Percentiles rank a stretch among this genome's conserved stretches.
phyloP scores from a whole-genome alignment of 1,140 invertebrate species.

The Chlorops oryzae region DNA sequence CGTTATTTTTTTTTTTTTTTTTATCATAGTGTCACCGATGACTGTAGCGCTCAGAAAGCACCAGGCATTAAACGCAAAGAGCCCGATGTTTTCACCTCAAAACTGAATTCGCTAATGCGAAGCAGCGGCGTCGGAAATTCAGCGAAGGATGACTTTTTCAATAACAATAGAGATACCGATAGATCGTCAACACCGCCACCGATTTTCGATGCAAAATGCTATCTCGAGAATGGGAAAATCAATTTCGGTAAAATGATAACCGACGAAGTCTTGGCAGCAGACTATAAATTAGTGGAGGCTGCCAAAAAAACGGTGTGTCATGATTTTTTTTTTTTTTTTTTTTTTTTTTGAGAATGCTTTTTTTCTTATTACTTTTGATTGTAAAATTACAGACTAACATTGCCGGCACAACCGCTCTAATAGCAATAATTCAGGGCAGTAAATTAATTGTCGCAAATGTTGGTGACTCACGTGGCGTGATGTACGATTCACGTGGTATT shows the following conservation, averaged over 20 bases:
- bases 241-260: conserved; percentile 75
- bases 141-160: conserved; percentile 33
- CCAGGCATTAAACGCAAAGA: conserved; percentile 10
- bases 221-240: conserved; percentile 65
- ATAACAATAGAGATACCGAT: conserved; percentile 35
- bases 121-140: conserved; percentile 18
- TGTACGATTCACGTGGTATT: conserved; percentile 84
- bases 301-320: conserved; percentile 65
- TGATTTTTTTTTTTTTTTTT: not conserved
- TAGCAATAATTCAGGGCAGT: conserved; percentile 76
- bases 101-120: conserved; percentile 36
- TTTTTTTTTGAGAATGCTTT: not conserved
- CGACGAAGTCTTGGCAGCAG: conserved; percentile 77
- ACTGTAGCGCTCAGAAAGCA: conserved; percentile 11
- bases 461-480: conserved; percentile 90
- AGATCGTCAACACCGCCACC: conserved; percentile 21
- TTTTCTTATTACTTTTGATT: conserved; percentile 1
- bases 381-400: conserved; percentile 56
- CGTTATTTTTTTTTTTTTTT: not conserved
- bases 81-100: conserved; percentile 36
- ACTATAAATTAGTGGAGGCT: conserved; percentile 68
- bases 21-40: conserved; percentile 14
- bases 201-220: conserved; percentile 50
- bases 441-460: conserved; percentile 90
- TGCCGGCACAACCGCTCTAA: conserved; percentile 87